Conservation (phyloP, 2,113 vertebrate genomes). For the Calonectris borealis region DNA sequence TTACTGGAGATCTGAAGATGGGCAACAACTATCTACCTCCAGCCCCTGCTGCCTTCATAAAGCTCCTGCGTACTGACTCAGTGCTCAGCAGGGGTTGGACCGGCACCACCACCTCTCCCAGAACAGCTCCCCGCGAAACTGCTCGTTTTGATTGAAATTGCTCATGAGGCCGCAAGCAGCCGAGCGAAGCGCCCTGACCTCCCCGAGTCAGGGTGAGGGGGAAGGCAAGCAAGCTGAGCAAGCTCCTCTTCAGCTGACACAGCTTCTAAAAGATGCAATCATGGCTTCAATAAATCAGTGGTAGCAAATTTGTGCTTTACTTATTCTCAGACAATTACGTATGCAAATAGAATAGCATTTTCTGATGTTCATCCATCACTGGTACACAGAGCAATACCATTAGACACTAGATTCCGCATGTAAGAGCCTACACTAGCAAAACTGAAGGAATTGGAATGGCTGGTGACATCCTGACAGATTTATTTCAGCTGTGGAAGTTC, state of each 20-base stretch:
- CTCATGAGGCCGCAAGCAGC: not conserved
- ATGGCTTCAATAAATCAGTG: not conserved
- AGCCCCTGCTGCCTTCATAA: not conserved
- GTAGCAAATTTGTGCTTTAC: not conserved
- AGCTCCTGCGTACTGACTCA: not conserved
- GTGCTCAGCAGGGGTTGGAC: not conserved
- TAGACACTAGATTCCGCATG: not conserved
- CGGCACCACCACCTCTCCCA: not conserved
- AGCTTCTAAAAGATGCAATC: not conserved
- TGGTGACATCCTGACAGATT: not conserved
- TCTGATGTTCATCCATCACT: not conserved
- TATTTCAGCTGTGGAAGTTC: not conserved
- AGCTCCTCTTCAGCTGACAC: not conserved
- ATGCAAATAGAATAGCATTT: not conserved
- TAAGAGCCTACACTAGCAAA: not conserved
- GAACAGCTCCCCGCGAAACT: not conserved
- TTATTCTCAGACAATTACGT: not conserved
- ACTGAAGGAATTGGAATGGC: not conserved
- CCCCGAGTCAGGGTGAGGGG: not conserved
- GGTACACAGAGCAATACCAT: not conserved
- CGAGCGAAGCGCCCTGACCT: accelerated
- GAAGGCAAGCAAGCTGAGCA: not conserved
- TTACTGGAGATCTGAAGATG: too few relatives aligned
- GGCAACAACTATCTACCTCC: not conserved
- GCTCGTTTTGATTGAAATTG: not conserved